A percentile compares a stretch with the other conserved stretches of the same genome.
Evolutionary conservation across 2,888 invertebrate species (phyloP).

Genomic region (Xanthostigma xanthostigma): DNA sequence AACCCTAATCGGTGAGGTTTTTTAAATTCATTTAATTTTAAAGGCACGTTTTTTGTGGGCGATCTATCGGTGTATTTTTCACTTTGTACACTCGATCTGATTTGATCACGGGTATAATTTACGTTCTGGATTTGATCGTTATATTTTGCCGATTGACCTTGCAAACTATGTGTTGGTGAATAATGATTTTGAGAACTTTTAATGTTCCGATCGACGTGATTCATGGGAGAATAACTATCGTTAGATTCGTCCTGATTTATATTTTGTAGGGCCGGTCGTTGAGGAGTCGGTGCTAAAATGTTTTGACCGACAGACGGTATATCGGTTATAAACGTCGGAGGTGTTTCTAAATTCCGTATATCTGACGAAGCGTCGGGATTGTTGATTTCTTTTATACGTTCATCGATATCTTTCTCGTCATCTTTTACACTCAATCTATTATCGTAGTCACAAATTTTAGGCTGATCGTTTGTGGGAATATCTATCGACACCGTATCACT

Average conservation of each 20-base stretch:
- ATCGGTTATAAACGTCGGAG: slow-evolving; percentile 13
- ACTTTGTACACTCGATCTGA: too few species aligned
- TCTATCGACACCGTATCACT: too few species aligned
- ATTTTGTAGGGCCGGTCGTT: slow-evolving; percentile 6
- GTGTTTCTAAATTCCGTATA: slow-evolving; percentile 5
- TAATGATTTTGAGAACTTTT: not conserved
- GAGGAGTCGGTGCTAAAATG: slow-evolving; percentile 14
- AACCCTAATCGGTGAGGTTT: too few species aligned
- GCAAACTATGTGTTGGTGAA: not conserved
- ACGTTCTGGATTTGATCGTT: too few species aligned
- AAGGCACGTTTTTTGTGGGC: too few species aligned
- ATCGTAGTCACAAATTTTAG: slow-evolving; percentile 15
- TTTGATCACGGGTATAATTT: too few species aligned
- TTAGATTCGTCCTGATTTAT: not conserved
- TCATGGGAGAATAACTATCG: too few species aligned
- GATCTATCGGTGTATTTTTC: too few species aligned
- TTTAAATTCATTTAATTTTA: too few species aligned
- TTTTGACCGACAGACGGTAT: slow-evolving; percentile 11
- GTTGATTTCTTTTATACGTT: not conserved
- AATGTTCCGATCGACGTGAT: not conserved
- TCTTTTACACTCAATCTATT: not conserved
- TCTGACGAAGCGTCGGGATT: not conserved
- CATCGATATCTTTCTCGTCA: not conserved
- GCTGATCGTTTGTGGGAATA: slow-evolving; percentile 15
- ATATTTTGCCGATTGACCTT: not conserved